Evolutionary conservation across 2,888 invertebrate species (phyloP).

Genomic region (Nomada hirtipes): DNA sequence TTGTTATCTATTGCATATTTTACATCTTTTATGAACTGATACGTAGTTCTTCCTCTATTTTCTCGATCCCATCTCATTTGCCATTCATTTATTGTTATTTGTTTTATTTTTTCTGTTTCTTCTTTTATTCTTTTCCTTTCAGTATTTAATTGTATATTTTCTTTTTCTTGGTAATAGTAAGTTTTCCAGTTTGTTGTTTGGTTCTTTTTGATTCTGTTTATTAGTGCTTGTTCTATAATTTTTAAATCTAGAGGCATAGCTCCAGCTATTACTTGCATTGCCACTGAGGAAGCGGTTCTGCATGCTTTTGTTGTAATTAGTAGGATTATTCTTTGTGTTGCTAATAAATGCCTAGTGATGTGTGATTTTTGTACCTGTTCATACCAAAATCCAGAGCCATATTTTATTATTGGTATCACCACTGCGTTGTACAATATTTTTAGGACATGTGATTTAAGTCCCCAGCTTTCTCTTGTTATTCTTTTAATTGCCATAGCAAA

Average conservation of each 20-base stretch:
- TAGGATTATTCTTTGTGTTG: background rate
- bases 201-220: background rate
- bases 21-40: constrained; percentile 1
- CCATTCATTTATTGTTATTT: background rate
- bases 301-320: background rate
- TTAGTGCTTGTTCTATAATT: background rate
- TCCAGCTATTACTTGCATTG: background rate
- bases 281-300: background rate
- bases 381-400: constrained; percentile 17
- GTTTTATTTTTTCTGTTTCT: background rate
- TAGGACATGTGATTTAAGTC: background rate
- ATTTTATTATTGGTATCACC: constrained; percentile 18
- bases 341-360: background rate
- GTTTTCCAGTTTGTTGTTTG: background rate
- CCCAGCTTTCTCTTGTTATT: constrained; percentile 31
- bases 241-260: background rate
- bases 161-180: background rate
- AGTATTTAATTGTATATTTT: background rate
- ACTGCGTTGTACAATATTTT: constrained; percentile 13
- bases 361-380: background rate
- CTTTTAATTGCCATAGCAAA: background rate
- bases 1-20: background rate
- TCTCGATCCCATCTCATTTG: constrained; percentile 8
- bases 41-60: background rate
- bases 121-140: background rate